phyloP scores from a whole-genome alignment of 2,888 invertebrate species.

The Resseliella maxima region DNA sequence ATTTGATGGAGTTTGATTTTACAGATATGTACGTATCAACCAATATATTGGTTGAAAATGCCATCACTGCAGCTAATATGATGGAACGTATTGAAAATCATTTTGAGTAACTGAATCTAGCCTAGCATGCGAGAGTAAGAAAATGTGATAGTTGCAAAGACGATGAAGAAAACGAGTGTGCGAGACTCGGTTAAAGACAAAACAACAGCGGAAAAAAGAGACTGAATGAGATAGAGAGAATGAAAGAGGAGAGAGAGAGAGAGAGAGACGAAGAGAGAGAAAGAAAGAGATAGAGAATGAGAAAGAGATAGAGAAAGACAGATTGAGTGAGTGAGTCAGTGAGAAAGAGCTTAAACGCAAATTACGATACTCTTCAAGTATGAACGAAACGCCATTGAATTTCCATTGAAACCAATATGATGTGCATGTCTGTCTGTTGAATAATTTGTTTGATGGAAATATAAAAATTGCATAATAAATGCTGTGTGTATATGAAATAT shows the following conservation, averaged over 20 bases:
- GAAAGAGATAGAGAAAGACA: no score
- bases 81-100: not conserved
- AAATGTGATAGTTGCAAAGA: not conserved
- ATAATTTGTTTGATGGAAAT: conserved; percentile 53
- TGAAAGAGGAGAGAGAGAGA: no score
- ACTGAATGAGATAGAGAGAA: no score
- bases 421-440: conserved; percentile 28
- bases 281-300: no score
- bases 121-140: not conserved
- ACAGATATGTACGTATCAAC: not conserved
- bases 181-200: no score
- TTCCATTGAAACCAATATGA: not conserved
- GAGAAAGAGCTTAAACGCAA: conserved; percentile 18
- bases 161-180: conserved; percentile 12
- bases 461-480: conserved; percentile 37
- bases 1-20: conserved; percentile 50
- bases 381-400: not conserved
- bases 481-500: not conserved
- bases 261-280: no score
- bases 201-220: no score
- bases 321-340: no score
- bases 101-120: not conserved
- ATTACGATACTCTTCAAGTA: not conserved
- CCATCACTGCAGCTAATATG: not conserved
- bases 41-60: conserved; percentile 3